Evolutionary conservation across 2,888 invertebrate species (phyloP), one percentile per base, ranked within the genome.

Genomic region (Clitarchus hookeri): DNA sequence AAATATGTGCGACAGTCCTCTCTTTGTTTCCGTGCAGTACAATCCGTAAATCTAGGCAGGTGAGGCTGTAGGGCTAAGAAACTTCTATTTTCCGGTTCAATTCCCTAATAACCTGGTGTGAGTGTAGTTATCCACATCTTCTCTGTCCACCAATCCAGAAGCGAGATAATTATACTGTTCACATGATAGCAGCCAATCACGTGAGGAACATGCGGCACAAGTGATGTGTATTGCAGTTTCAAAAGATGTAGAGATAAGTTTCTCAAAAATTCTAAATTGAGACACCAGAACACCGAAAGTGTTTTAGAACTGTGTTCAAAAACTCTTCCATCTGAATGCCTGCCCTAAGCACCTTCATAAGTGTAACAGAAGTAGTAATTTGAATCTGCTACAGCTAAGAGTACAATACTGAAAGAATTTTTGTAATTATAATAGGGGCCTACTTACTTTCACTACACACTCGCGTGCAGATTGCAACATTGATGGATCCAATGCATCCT

Each of bases 361-460:
- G 85, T 78, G 48, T 26, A 83, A 36, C 77, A 2, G 82, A 83
- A 85, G 44, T 26, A 9, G 26, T 87, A 87, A 8, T 87, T 48
- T 44, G 85, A n/a, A 54, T 85, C 87, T 65, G 77, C 77, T 36
- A 83, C 65, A 65, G 65, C 65, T 6, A 65, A 16, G 65, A 19
- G 19, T 65, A 65, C 16, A 12, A 65, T 23, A 19, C 65, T 65
- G 44, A 87, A 87, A 19, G 78, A 27, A 19, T 27, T 11, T 53
- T 87, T 87, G 44, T 87, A 87, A 44, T 87, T 87, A 27, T 44
- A 87, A 27, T n/a, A n/a, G n/a, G n/a, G n/a, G n/a, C n/a, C n/a
- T 65, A 87, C 44, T 53, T 8, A n/a, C 36, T 83, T 2, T 85
- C 87, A 65, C 83, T 85, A 16, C 77, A 83, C 25, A 27, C n/a